A percentile compares a stretch with the other conserved stretches of the same genome.
These are phyloP conservation scores for Lepisosteus osseus DNA, from an alignment of 2,113 vertebrate species.

Conservation along the genomic window DNA sequence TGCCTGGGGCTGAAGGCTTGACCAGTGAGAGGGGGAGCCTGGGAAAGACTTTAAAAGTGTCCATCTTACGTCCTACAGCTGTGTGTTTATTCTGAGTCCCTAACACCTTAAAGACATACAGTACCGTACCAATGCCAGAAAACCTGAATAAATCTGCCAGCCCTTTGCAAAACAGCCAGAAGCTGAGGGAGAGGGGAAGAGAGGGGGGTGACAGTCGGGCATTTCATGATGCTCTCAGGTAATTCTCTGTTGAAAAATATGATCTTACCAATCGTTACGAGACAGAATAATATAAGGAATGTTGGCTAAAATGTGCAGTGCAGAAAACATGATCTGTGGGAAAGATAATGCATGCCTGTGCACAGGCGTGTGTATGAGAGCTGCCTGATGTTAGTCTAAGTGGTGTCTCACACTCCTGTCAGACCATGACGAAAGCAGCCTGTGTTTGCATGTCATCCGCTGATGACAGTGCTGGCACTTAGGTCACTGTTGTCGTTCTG, in stretches of 20 bases:
- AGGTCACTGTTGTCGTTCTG: background rate
- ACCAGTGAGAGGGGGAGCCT: background rate
- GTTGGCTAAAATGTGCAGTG: background rate
- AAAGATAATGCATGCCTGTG: too few relatives aligned
- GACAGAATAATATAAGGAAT: conserved; percentile 12
- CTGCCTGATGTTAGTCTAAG: too few relatives aligned
- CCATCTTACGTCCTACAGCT: background rate
- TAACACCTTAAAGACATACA: conserved; percentile 38
- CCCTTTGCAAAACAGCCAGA: conserved; percentile 51
- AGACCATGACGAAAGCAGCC: too few relatives aligned
- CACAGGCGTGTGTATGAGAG: too few relatives aligned
- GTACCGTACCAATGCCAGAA: conserved; percentile 24
- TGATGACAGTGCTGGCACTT: too few relatives aligned
- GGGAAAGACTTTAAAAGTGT: conserved; percentile 4
- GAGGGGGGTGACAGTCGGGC: conserved; percentile 2
- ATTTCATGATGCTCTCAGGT: conserved; percentile 1
- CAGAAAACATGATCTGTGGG: too few relatives aligned
- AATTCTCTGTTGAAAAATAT: background rate
- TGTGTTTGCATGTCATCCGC: too few relatives aligned
- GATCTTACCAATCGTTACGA: conserved; percentile 8
- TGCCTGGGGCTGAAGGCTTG: background rate
- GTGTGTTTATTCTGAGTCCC: conserved; percentile 17
- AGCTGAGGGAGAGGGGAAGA: conserved; percentile 9
- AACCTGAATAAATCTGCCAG: conserved; percentile 43
- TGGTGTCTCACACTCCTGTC: too few relatives aligned